Percentiles rank a stretch among this genome's conserved stretches.
Evolutionary conservation across 35 echinoderm and acorn worm species (phyloP).

Genomic region (Ophioderma brevispina): DNA sequence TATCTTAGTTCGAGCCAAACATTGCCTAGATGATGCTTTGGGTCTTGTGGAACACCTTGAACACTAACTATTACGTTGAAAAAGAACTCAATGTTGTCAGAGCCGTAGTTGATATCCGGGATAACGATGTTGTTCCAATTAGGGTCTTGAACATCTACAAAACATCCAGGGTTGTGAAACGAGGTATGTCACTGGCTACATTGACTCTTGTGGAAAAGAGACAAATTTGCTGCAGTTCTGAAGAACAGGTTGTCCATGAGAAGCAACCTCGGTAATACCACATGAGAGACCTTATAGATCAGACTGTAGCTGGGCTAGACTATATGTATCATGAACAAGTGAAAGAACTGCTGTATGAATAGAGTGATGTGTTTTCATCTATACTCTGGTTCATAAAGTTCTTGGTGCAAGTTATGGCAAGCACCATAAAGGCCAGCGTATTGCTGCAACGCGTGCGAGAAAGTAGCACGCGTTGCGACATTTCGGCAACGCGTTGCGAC

Average conservation of each 20-base stretch:
- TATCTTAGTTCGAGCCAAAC: not conserved
- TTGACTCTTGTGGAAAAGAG: not conserved
- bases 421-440: no score
- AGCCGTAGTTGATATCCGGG: not conserved
- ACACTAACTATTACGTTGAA: not conserved
- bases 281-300: not conserved
- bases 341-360: conserved; percentile 15
- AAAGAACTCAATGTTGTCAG: not conserved
- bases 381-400: no score
- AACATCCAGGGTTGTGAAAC: not conserved
- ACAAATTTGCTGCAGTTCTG: not conserved
- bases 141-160: not conserved
- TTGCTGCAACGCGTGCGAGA: no score
- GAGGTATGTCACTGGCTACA: not conserved
- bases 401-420: no score
- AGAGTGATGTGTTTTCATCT: conserved; percentile 45
- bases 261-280: not conserved
- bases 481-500: no score
- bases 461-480: no score
- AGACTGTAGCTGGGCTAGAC: not conserved
- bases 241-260: not conserved
- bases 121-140: not conserved
- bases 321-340: not conserved
- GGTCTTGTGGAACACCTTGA: not conserved
- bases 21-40: not conserved